Evolutionary conservation across 2,113 vertebrate genomes (phyloP).

Genomic region (Sula dactylatra): DNA sequence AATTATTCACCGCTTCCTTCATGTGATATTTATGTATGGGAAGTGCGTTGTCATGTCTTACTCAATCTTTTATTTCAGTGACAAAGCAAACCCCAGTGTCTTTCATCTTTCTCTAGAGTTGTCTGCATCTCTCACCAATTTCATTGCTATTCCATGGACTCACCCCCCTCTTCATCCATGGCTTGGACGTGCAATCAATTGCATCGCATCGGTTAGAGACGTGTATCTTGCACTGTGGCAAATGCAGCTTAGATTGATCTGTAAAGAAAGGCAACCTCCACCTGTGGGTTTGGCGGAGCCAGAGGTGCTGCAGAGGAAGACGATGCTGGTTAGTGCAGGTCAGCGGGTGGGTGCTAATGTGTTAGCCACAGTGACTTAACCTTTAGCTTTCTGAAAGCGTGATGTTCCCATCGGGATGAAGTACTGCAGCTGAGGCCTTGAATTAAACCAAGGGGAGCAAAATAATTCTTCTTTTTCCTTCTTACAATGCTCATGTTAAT

Average conservation of each 20-base stretch:
- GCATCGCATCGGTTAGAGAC: background rate
- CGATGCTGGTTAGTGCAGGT: rapidly evolving
- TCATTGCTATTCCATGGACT: background rate
- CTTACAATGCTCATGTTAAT: rapidly evolving
- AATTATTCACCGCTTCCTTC: background rate
- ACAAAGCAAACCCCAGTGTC: background rate
- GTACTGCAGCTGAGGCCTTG: background rate
- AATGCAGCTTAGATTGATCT: background rate
- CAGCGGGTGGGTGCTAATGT: background rate
- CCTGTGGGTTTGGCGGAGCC: background rate
- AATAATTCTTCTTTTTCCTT: background rate
- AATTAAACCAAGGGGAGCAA: background rate
- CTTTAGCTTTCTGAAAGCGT: background rate
- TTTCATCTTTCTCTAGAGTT: conserved; percentile 4
- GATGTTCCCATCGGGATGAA: rapidly evolving
- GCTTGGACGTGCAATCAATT: background rate
- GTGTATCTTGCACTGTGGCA: background rate
- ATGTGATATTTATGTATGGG: background rate
- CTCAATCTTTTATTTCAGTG: background rate
- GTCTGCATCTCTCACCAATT: background rate
- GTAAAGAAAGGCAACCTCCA: background rate
- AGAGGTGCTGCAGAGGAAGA: background rate
- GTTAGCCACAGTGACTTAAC: background rate
- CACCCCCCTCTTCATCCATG: rapidly evolving
- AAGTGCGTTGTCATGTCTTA: background rate